Conservation (phyloP, 2,113 vertebrate species). For the Gadus macrocephalus region DNA sequence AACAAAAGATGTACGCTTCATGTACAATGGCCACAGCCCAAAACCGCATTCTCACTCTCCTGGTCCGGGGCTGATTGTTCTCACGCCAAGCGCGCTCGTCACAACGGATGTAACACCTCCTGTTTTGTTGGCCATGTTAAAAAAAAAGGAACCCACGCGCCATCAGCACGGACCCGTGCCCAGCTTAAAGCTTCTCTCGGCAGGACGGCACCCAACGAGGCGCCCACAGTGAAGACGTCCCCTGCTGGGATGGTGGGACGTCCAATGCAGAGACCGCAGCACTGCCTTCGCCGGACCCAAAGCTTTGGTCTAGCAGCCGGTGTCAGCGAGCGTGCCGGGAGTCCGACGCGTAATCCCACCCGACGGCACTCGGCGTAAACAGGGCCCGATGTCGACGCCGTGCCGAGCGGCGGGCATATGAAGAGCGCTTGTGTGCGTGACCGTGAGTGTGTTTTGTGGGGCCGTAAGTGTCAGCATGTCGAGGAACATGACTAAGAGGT, state of each 20-base stretch:
- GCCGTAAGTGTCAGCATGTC: not conserved
- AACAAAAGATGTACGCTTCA: constrained; percentile 9
- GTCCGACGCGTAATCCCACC: constrained; percentile 22
- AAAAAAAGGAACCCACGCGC: constrained; percentile 5
- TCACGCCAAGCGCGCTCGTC: not conserved
- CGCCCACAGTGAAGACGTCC: constrained; percentile 32
- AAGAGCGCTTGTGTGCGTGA: constrained; percentile 4
- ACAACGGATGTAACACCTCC: not conserved
- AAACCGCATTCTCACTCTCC: not conserved
- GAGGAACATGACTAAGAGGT: constrained; percentile 7
- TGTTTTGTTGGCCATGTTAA: not conserved
- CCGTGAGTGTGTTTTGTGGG: not conserved
- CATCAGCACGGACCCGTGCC: constrained; percentile 1
- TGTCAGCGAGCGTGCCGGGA: constrained; percentile 1
- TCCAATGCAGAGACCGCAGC: constrained; percentile 13
- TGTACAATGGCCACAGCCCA: not conserved
- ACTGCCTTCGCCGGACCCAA: not conserved
- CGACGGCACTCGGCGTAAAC: constrained; percentile 31
- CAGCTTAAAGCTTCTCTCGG: constrained; percentile 12
- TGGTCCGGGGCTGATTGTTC: not conserved
- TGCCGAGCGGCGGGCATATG: not conserved
- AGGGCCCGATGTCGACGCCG: constrained; percentile 21
- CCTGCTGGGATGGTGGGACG: constrained; percentile 29
- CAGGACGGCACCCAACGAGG: constrained; percentile 29
- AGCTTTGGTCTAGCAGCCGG: not conserved